Evolutionary conservation across 2,888 invertebrate species (phyloP).

Genomic region (Thymelicus lineola): DNA sequence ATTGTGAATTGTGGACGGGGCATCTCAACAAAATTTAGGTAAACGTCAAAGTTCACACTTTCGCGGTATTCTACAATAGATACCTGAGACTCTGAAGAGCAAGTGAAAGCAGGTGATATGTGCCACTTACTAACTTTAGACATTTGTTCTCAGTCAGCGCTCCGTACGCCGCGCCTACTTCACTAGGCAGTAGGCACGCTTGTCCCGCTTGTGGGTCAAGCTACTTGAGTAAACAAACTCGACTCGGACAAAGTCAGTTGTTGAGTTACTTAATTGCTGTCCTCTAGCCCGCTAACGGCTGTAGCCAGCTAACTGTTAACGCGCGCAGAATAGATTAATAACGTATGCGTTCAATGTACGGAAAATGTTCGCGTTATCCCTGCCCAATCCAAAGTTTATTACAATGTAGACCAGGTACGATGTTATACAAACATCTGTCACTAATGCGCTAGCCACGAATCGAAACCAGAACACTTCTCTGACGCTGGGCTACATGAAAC

Average conservation of each 20-base stretch:
- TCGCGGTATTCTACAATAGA: background rate
- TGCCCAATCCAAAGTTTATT: no score
- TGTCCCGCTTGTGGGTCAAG: slow-evolving; percentile 8
- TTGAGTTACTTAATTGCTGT: background rate
- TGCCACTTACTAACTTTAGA: slow-evolving; percentile 23
- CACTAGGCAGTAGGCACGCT: no score
- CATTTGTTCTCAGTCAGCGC: slow-evolving; percentile 4
- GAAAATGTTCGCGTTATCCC: no score
- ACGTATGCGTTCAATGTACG: no score
- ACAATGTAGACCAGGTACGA: no score
- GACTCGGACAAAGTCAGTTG: no score
- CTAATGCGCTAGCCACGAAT: no score
- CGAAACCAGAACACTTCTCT: no score
- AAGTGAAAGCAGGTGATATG: slow-evolving; percentile 30
- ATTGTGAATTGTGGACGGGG: no score
- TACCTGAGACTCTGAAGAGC: slow-evolving; percentile 3
- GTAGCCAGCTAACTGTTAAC: background rate
- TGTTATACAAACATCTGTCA: no score
- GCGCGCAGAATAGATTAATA: background rate
- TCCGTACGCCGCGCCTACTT: background rate
- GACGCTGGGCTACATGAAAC: no score
- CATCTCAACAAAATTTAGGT: background rate
- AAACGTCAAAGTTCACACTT: slow-evolving; percentile 14
- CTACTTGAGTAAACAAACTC: background rate
- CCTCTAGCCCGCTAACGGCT: background rate